These are phyloP conservation scores for Ranitomeya imitator DNA, from an alignment of 2,113 vertebrate species.

Conservation along the genomic window DNA sequence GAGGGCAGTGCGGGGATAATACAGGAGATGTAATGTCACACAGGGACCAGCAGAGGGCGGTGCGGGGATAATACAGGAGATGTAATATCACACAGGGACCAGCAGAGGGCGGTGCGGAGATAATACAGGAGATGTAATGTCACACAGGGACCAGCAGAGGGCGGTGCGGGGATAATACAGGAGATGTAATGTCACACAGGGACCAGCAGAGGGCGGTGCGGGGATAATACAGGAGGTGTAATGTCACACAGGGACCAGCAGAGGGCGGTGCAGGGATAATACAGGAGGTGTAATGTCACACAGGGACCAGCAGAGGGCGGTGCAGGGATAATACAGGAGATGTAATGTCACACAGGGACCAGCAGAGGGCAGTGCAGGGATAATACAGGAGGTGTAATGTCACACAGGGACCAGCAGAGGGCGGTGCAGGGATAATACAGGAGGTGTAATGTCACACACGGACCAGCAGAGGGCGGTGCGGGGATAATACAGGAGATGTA, in stretches of 20 bases:
- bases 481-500: background rate
- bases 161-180: background rate
- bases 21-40: background rate
- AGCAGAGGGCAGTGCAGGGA: background rate
- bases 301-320: background rate
- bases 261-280: background rate
- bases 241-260: background rate
- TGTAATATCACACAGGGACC: background rate
- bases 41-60: background rate
- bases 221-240: background rate
- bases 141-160: background rate
- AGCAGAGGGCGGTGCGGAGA: constrained; percentile 1
- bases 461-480: background rate
- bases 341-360: background rate
- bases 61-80: background rate
- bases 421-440: background rate
- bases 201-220: background rate
- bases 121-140: background rate
- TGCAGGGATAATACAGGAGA: background rate
- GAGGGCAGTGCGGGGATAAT: background rate
- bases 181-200: background rate
- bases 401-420: background rate
- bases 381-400: background rate
- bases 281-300: background rate
- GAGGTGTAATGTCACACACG: background rate